Conservation (phyloP, 92 coral and sea anemone genomes). For the Galaxea fascicularis region DNA sequence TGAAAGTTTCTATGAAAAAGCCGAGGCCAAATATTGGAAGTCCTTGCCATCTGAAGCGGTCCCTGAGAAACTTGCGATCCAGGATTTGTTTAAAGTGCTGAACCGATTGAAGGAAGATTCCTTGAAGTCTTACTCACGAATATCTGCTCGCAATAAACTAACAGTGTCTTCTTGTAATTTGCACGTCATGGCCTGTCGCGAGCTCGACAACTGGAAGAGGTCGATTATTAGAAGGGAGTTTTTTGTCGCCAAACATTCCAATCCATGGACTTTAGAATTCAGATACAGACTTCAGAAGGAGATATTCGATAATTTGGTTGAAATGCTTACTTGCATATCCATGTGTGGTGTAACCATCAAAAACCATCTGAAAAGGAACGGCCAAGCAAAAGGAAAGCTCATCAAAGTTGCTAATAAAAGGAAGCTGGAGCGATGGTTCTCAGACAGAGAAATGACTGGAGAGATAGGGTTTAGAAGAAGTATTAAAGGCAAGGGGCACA, state of each 20-base stretch:
- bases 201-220: conserved; percentile 58
- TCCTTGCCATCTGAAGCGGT: conserved; percentile 51
- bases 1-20: conserved; percentile 24
- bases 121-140: conserved; percentile 37
- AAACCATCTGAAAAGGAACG: conserved; percentile 20
- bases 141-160: conserved; percentile 42
- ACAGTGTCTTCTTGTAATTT: conserved; percentile 33
- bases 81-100: conserved; percentile 43
- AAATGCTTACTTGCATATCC: conserved; percentile 50
- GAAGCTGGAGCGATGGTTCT: conserved; percentile 59
- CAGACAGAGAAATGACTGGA: conserved; percentile 34
- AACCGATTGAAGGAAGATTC: conserved; percentile 38
- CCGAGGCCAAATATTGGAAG: conserved; percentile 51
- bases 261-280: conserved; percentile 65
- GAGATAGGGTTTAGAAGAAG: conserved; percentile 40
- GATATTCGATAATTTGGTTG: conserved; percentile 52
- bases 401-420: conserved; percentile 19
- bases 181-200: conserved; percentile 66
- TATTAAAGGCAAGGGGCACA: conserved; percentile 52
- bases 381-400: conserved; percentile 35
- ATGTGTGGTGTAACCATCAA: conserved; percentile 55
- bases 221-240: conserved; percentile 49
- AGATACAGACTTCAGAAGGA: conserved; percentile 53
- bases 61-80: conserved; percentile 47
- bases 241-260: conserved; percentile 58